These are phyloP conservation scores for Sebastes fasciatus DNA, from an alignment of 2,113 vertebrate genomes.

Conservation along the genomic window DNA sequence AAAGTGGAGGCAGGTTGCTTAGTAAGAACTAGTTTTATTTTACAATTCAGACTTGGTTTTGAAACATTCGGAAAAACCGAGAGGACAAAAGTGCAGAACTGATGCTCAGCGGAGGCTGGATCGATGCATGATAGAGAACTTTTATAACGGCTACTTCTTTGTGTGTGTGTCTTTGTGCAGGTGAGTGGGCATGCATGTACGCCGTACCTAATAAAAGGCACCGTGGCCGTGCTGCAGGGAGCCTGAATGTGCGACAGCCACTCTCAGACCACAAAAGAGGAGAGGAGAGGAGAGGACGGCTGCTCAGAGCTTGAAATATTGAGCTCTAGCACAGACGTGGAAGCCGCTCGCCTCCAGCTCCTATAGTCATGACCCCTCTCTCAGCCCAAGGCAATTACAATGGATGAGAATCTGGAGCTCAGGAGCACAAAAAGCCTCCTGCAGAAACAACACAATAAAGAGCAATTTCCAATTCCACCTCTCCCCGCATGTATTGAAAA, in stretches of 20 bases:
- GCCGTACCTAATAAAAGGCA: constrained; percentile 61
- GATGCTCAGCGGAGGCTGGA: constrained; percentile 26
- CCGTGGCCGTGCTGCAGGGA: constrained; percentile 42
- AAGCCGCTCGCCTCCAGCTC: constrained; percentile 65
- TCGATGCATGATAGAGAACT: constrained; percentile 52
- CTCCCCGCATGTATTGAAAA: constrained; percentile 54
- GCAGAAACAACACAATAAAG: constrained; percentile 64
- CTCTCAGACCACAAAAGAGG: constrained; percentile 67
- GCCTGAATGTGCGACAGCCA: constrained; percentile 71
- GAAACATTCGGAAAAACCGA: constrained; percentile 12
- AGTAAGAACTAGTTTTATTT: constrained; percentile 1
- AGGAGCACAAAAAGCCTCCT: constrained; percentile 50
- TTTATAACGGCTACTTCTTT: constrained; percentile 26
- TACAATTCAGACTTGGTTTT: neutral
- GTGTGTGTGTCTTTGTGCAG: constrained; percentile 23
- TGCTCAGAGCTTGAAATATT: constrained; percentile 76
- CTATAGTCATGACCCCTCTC: constrained; percentile 69
- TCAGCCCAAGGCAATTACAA: constrained; percentile 78
- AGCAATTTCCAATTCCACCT: constrained; percentile 56
- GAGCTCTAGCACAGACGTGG: constrained; percentile 58
- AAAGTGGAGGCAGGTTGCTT: neutral
- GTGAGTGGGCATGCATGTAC: constrained; percentile 31
- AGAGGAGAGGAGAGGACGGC: constrained; percentile 19
- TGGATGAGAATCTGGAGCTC: constrained; percentile 60
- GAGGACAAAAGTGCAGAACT: constrained; percentile 21